These are phyloP conservation scores for Arge pagana DNA, from an alignment of 2,888 invertebrate genomes.

Conservation along the genomic window DNA sequence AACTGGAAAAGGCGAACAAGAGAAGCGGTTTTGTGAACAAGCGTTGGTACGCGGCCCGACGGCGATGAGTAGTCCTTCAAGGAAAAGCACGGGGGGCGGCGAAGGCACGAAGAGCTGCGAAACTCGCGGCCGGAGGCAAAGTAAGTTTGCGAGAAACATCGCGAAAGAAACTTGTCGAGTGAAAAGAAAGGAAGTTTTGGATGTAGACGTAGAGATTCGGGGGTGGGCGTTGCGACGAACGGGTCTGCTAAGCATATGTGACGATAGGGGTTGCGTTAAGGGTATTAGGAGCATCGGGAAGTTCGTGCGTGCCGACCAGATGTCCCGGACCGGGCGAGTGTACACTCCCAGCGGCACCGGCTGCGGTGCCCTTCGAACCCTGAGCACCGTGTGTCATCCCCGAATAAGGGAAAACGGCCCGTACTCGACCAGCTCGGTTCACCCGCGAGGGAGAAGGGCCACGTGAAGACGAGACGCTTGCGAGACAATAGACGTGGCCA, in stretches of 20 bases:
- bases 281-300: slow-evolving; percentile 31
- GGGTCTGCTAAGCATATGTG: slow-evolving; percentile 53
- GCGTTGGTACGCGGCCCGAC: too few relatives aligned
- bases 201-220: too few relatives aligned
- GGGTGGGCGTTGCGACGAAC: slow-evolving; percentile 26
- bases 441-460: not conserved
- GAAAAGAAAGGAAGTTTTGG: too few relatives aligned
- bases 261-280: slow-evolving; percentile 46
- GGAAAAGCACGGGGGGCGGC: too few relatives aligned
- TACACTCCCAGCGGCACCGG: slow-evolving; percentile 45
- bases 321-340: slow-evolving; percentile 44
- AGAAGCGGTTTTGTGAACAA: too few relatives aligned
- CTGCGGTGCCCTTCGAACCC: slow-evolving; percentile 22
- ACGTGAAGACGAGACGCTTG: not conserved
- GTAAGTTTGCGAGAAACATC: too few relatives aligned
- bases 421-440: too few relatives aligned
- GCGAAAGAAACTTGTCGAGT: too few relatives aligned
- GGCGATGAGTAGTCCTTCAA: too few relatives aligned
- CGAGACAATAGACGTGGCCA: slow-evolving; percentile 8
- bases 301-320: slow-evolving; percentile 46
- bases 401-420: slow-evolving; percentile 1
- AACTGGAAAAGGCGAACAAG: too few relatives aligned
- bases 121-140: too few relatives aligned
- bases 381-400: slow-evolving; percentile 11
- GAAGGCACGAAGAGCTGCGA: too few relatives aligned